Evolutionary conservation across 2,797 vertebrate genomes (phyloP), one percentile per base, ranked within the genome.

Genomic region (Oreonectes daqikongensis): DNA sequence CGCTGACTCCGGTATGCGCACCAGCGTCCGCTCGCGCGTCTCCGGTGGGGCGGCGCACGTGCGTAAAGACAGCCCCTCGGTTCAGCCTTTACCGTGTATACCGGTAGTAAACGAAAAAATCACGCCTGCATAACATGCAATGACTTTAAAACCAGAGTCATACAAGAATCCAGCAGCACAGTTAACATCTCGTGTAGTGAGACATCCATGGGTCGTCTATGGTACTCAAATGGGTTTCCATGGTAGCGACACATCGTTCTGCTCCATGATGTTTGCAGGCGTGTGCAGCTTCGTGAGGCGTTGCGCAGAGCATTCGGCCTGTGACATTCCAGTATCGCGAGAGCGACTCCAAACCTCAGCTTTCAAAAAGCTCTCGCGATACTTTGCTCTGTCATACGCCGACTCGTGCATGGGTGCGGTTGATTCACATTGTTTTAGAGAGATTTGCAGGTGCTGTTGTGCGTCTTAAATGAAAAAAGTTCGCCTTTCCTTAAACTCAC

Each of bases 31-130:
- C 65, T 66, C 46, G 32, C 64, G 74, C 69, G 44, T 59, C 79
- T 77, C 69, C 75, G 52, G 74, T 68, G 75, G 70, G 81, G 78
- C 81, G 78, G 78, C 77, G 75, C 75, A 69, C 15, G 53, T 42
- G 69, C 68, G 80, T 59, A 80, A 50, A 73, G 48, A 80, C 83
- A 65, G 50, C 71, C 81, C 71, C 68, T 69, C 52, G 73, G 52
- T 69, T 74, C 64, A 5, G 28, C 73, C 26, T 69, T 77, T 30
- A 77, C 75, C 66, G 44, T 42, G 66, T 55, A 77, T 61, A 63
- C 66, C 66, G 55, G 75, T 11, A 63, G 55, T 59, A 26, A 48
- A 35, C 24, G 22, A 1, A 35, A 10, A 11, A 55, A 26, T 22
- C 3, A 26, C 5, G 22, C 52, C 52, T 55, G 3, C 52, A 26